Evolutionary conservation across 2,888 invertebrate genomes (phyloP).

Genomic region (Galerucella pusilla): DNA sequence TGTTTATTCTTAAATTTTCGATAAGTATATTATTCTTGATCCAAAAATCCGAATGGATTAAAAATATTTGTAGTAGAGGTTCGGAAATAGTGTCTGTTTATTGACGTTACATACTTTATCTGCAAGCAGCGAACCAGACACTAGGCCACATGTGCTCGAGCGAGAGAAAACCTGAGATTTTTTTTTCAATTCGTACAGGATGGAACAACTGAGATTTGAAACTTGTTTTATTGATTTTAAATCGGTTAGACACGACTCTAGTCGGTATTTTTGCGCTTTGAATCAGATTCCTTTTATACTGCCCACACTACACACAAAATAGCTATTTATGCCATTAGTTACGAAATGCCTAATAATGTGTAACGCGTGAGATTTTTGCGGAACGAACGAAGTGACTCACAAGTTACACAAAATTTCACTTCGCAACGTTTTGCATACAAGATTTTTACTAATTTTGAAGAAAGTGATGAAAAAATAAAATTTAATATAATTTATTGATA

Average conservation of each 20-base stretch:
- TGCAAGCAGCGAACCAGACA: slow-evolving; percentile 32
- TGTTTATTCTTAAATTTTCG: slow-evolving; percentile 44
- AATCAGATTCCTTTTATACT: not conserved
- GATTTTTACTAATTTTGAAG: too few relatives aligned
- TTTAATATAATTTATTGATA: too few relatives aligned
- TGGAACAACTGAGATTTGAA: not conserved
- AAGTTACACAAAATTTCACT: not conserved
- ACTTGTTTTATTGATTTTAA: not conserved
- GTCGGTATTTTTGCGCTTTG: too few relatives aligned
- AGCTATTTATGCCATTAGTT: not conserved
- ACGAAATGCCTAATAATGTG: not conserved
- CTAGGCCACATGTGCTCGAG: slow-evolving; percentile 13
- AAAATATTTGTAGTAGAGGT: slow-evolving; percentile 52
- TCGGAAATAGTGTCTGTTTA: slow-evolving; percentile 53
- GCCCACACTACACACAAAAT: not conserved
- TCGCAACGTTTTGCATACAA: too few relatives aligned
- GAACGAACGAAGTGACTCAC: too few relatives aligned
- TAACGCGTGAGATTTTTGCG: too few relatives aligned
- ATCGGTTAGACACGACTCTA: not conserved
- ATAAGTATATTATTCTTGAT: slow-evolving; percentile 49
- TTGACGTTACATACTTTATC: slow-evolving; percentile 53
- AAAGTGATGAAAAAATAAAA: too few relatives aligned
- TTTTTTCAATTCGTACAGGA: not conserved
- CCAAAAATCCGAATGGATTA: slow-evolving; percentile 47
- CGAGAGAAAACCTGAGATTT: not conserved